Base-by-base conservation (phyloP, 2,888 invertebrate genomes). In the Ichneumoninae sp. region DNA sequence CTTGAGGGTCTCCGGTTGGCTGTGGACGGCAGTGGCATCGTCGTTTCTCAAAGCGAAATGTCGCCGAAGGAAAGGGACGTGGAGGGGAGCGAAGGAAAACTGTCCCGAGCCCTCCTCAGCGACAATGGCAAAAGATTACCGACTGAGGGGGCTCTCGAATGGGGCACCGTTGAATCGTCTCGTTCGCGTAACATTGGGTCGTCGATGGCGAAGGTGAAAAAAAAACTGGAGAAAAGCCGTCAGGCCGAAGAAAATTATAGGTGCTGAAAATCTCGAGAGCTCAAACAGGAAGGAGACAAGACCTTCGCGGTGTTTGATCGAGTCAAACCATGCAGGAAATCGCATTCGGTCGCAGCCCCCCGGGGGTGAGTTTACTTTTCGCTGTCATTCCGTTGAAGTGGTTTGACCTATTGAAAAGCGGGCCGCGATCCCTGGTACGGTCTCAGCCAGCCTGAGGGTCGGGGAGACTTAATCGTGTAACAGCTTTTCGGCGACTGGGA, bases 321-420 rank as follows among this genome's bases (percentile, higher is more conserved):
- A 89, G 89, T 88, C 91, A 91, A 92, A 89, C 92, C 92, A 91
- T 90, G 92, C 93, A 90, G 89, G 89, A 93, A 93, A 93, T 93
- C 93, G 92, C 88, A 91, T 90, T 85, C 85, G 47, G 66, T 36
- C 65, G 65, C 73, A 63, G 30, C 26, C 60, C 52, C n/a, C 33
- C 30, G 60, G 57, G 73, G 74, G 70, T 74, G 75, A 80, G 66
- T 74, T 79, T 82, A 81, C 84, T 83, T 81, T 83, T 1, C 75
- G 54, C 82, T 75, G 84, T 86, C 84, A 79, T 81, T 88, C 88
- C 87, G 87, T 85, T 87, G 87, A 90, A 92, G 91, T 91, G 91
- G 90, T 90, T 87, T 92, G 90, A 91, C 90, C 91, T 89, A 90
- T 90, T 90, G 87, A 90, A 88, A 81, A 81, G 85, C 81, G 69